These are phyloP conservation scores for Prosapia bicincta DNA, from an alignment of 2,888 invertebrate species.

Conservation along the genomic window DNA sequence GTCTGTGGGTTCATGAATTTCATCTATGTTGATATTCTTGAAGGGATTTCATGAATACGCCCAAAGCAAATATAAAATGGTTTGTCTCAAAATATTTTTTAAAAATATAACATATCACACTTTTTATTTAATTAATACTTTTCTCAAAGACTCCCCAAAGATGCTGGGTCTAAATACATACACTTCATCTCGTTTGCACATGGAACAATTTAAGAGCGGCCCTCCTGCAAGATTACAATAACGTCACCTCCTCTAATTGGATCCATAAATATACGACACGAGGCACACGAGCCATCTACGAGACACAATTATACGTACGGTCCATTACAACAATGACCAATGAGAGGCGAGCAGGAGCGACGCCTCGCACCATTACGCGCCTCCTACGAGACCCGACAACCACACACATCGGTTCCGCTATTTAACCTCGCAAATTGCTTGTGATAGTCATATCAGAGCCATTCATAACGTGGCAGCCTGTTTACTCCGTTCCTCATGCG, in stretches of 20 bases:
- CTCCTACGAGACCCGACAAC: neutral
- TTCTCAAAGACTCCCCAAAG: too few relatives aligned
- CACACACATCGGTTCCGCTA: neutral
- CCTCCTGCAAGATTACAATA: neutral
- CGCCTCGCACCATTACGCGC: neutral
- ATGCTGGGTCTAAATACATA: too few relatives aligned
- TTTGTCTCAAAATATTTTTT: too few relatives aligned
- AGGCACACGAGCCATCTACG: neutral
- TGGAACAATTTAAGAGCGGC: neutral
- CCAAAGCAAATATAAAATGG: too few relatives aligned
- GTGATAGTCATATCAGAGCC: neutral
- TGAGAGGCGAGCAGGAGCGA: neutral
- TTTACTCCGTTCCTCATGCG: neutral
- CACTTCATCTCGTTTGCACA: too few relatives aligned
- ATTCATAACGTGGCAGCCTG: neutral
- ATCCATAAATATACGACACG: neutral
- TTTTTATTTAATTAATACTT: too few relatives aligned
- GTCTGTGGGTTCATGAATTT: too few relatives aligned
- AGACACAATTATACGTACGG: neutral
- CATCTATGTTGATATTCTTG: too few relatives aligned
- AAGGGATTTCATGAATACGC: too few relatives aligned
- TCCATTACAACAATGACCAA: neutral
- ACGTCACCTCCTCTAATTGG: neutral
- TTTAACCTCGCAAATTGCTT: neutral
- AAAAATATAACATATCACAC: too few relatives aligned